Evolutionary conservation across 2,797 vertebrate species (phyloP), one percentile per base, ranked within the genome.

Genomic region (Gallinago nigripennis): DNA sequence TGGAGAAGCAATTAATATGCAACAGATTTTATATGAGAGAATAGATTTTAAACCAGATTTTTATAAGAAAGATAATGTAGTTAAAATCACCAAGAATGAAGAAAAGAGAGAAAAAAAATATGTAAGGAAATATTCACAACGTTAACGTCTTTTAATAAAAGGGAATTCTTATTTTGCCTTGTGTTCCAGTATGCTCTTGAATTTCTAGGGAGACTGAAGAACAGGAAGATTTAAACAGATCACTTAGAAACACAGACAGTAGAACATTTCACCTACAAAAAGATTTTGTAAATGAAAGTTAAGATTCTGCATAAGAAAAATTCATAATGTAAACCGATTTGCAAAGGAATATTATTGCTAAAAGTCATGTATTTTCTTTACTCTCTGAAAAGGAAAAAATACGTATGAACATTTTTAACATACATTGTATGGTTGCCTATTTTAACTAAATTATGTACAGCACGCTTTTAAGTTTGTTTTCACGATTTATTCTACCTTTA

Each of bases 391-490:
- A 91, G 41, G 66, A 69, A 79, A 88, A 66, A 77, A 20, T 58
- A 45, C 21, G 21, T 53, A 37, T 56, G 75, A 46, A 46, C 9
- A 53, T 79, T 85, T 93, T 92, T 82, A 69, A 61, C 17, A 64
- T 45, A 31, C 24, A 31, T 43, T 45, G 6, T 68, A 13, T 73
- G 7, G 13, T 79, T 89, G 51, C 15, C 7, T 87, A 33, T 70
- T 89, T 91, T 93, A 15, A 60, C 43, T 66, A 86, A 95, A 83
- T 95, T 92, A 85, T 81, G 86, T 89, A 83, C 91, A 94, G 57
- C 72, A 95, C 90, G 92, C 45, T 19, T 66, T 7, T 50, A n/a
- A 92, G 30, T 81, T 86, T 24, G 8, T 66, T 90, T 89, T 88
- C 60, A 80, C 4, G 25, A 13, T 83, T 94, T 83, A 56, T 86